Evolutionary conservation across 2,888 invertebrate species (phyloP), one percentile per base, ranked within the genome.

Genomic region (Diaprepes abbreviatus): DNA sequence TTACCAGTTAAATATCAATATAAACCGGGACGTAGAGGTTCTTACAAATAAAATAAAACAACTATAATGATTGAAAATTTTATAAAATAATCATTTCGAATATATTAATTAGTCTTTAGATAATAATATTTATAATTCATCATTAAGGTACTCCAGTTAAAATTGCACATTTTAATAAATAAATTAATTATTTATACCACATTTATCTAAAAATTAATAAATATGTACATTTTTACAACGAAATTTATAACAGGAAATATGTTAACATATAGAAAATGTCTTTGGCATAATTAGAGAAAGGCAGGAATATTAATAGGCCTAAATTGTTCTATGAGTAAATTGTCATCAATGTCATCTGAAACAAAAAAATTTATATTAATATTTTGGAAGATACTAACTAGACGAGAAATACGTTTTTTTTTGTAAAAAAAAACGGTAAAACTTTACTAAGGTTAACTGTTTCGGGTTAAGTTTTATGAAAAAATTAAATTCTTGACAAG

Each of bases 271-370:
- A 72, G 66, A 72, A 62, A 67, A 68, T 65, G 58, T 71, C 76
- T 77, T 77, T 78, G 77, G 78, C 73, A 77, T 75, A 54, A 68
- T 36, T 36, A 50, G 54, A 38, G 58, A n/a, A 50, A 28, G 28
- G 28, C 28, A 28, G 48, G 14, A 50, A 3, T 28, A 14, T n/a
- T 28, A 14, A 12, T n/a, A 7, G 14, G 14, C n/a, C 12, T 16
- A 14, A 3, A 9, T 14, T 28, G 9, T 24, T 28, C 50, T 83
- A 88, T 45, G 89, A 88, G 78, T 89, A 89, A 71, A 88, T 88
- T 3, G 89, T 89, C 88, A 88, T 88, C 74, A 89, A 80, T 66
- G 88, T 89, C 86, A 89, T 86, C 88, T 88, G 81, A 64, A 87
- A 75, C 14, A 12, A 31, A 57, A 67, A 50, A 57, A 28, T n/a